Conservation (phyloP, 2,113 vertebrate species). For the Nyctibius bracteatus region DNA sequence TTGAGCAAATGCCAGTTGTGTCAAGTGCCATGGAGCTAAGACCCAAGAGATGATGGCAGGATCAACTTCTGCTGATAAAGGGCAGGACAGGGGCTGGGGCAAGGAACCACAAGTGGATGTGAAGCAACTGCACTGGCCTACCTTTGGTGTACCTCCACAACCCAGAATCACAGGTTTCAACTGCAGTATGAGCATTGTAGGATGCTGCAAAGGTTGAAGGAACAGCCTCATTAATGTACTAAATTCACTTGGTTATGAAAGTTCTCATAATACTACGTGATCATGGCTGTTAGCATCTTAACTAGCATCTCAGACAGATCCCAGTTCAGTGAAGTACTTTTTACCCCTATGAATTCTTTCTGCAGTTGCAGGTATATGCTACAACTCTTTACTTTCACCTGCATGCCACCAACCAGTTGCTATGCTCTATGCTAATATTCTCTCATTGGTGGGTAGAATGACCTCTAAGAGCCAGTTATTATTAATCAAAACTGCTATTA, state of each 20-base stretch:
- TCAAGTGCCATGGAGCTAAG: background rate
- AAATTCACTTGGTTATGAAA: background rate
- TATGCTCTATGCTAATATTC: background rate
- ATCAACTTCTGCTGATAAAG: background rate
- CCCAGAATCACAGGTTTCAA: background rate
- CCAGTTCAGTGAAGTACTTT: background rate
- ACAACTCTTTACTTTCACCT: background rate
- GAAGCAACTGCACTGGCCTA: background rate
- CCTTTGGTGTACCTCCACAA: background rate
- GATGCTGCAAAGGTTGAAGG: background rate
- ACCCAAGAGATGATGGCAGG: background rate
- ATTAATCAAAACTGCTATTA: background rate
- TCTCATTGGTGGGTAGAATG: background rate
- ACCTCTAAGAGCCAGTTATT: background rate
- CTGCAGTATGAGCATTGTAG: background rate
- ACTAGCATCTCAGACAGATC: background rate
- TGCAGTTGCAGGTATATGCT: background rate
- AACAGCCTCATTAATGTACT: background rate
- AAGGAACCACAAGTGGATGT: background rate
- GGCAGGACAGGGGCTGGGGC: background rate
- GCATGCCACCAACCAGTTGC: background rate
- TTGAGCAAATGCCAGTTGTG: background rate
- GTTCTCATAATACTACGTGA: accelerated
- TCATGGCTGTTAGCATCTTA: background rate
- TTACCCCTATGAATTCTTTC: background rate